phyloP scores from a whole-genome alignment of 2,888 invertebrate genomes.

The Papilio elwesi region DNA sequence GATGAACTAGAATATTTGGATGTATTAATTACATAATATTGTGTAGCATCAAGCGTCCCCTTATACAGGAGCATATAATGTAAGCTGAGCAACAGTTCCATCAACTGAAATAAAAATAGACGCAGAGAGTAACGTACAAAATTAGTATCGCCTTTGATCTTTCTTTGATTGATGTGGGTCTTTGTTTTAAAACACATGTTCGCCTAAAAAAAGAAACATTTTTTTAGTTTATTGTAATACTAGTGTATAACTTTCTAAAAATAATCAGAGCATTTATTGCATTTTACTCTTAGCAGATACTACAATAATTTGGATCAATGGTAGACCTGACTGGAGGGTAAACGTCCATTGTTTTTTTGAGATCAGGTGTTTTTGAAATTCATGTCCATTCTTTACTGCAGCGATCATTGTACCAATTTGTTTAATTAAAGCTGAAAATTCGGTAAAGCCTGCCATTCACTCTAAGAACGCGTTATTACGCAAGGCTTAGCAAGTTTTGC shows the following conservation, averaged over 20 bases:
- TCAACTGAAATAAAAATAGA: constrained; percentile 21
- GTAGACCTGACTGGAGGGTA: too few species aligned
- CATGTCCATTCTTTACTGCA: too few species aligned
- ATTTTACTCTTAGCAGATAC: background rate
- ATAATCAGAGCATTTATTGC: background rate
- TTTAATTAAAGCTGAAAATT: too few species aligned
- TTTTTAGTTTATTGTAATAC: background rate
- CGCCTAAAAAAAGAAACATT: background rate
- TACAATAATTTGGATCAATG: too few species aligned
- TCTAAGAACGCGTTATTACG: too few species aligned
- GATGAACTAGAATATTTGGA: background rate
- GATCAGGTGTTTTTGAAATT: too few species aligned
- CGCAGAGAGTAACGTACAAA: background rate
- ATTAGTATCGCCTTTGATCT: constrained; percentile 17
- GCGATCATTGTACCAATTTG: too few species aligned
- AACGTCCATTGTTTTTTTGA: too few species aligned
- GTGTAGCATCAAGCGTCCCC: background rate
- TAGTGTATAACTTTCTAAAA: background rate
- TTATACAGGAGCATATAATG: background rate
- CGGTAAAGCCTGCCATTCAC: too few species aligned
- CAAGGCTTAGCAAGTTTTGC: too few species aligned
- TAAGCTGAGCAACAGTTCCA: too few species aligned
- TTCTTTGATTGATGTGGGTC: constrained; percentile 26
- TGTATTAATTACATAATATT: background rate
- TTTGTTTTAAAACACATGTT: constrained; percentile 29